Evolutionary conservation across 2,888 invertebrate genomes (phyloP).

Genomic region (Tinea semifulvella): DNA sequence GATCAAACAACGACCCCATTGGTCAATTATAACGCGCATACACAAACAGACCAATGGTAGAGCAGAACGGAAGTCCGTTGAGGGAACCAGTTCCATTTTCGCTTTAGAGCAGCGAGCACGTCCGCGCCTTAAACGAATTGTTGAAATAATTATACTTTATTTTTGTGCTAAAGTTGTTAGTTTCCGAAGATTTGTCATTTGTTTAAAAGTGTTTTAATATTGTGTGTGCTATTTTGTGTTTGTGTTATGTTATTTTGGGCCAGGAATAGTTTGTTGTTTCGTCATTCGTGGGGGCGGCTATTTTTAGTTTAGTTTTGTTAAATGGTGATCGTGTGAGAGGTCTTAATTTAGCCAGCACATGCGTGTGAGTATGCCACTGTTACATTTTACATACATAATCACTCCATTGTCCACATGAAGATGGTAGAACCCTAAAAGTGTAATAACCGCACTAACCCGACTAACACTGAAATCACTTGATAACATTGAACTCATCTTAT

Average conservation of each 20-base stretch:
- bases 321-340: constrained; percentile 29
- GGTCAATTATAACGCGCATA: constrained; percentile 34
- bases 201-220: background rate
- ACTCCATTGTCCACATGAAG: background rate
- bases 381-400: background rate
- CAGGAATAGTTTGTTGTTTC: constrained; percentile 32
- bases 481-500: too few relatives aligned
- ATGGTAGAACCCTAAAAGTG: too few relatives aligned
- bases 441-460: too few relatives aligned
- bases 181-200: background rate
- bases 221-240: background rate
- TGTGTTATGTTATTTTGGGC: background rate
- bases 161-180: background rate
- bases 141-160: background rate
- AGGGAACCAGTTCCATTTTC: constrained; percentile 61
- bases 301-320: constrained; percentile 62
- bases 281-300: constrained; percentile 45
- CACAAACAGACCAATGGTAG: constrained; percentile 40
- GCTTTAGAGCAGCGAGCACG: constrained; percentile 40
- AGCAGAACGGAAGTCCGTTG: constrained; percentile 38
- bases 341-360: constrained; percentile 60
- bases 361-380: constrained; percentile 49
- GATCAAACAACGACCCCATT: constrained; percentile 34
- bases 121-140: constrained; percentile 14
- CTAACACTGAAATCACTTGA: too few relatives aligned